Evolutionary conservation across 2,113 vertebrate genomes (phyloP).

Genomic region (Gallinago undulata): DNA sequence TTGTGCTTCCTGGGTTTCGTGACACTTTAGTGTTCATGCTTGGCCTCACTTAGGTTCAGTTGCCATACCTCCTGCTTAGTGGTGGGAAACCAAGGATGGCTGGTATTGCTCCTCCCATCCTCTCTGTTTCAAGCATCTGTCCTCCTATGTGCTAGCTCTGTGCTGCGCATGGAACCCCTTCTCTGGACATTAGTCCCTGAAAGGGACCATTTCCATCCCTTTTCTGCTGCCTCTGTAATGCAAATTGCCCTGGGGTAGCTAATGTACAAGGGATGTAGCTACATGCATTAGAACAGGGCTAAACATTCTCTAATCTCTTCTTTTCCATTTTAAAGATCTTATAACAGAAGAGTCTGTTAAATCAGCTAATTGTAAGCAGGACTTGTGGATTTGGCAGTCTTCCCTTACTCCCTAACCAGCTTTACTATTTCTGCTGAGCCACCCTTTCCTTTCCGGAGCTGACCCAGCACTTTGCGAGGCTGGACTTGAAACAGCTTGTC

Average conservation of each 20-base stretch:
- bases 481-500: not conserved
- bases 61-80: not conserved
- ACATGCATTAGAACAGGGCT: not conserved
- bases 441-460: conserved; percentile 11
- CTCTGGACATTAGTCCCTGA: fast-evolving
- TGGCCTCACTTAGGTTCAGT: not conserved
- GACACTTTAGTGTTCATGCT: not conserved
- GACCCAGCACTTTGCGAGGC: not conserved
- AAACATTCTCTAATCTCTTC: not conserved
- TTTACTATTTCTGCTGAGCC: conserved; percentile 5
- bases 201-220: not conserved
- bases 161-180: not conserved
- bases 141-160: not conserved
- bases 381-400: conserved; percentile 5
- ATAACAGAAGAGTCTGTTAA: not conserved
- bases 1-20: not conserved
- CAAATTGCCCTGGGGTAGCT: not conserved
- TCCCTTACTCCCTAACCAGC: not conserved
- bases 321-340: not conserved
- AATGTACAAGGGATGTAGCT: not conserved
- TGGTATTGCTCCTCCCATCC: not conserved
- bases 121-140: not conserved
- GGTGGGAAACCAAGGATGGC: not conserved
- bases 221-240: not conserved
- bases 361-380: conserved; percentile 21